These are phyloP conservation scores for Brachirus orientalis DNA, from an alignment of 2,113 vertebrate genomes.

Conservation along the genomic window DNA sequence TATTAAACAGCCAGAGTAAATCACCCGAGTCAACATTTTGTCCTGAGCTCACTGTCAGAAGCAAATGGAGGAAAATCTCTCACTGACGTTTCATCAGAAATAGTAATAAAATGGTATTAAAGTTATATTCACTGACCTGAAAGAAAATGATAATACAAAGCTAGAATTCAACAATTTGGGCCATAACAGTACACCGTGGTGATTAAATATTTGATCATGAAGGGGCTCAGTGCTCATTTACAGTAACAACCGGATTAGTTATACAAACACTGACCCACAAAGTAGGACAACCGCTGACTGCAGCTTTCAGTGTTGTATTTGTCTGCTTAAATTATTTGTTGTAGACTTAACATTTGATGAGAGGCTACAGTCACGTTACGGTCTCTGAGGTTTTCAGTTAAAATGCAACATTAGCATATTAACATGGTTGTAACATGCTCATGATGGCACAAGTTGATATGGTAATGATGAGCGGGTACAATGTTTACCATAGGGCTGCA, in stretches of 20 bases:
- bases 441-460: no score
- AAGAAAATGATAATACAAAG: not conserved
- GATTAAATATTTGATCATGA: not conserved
- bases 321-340: no score
- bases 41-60: conserved; percentile 1
- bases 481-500: no score
- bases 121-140: conserved; percentile 4
- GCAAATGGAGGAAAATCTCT: conserved; percentile 27
- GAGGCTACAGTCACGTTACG: no score
- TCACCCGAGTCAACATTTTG: conserved; percentile 11
- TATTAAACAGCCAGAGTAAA: conserved; percentile 19
- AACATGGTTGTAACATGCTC: no score
- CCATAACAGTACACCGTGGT: no score
- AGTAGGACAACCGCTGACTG: no score
- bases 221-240: not conserved
- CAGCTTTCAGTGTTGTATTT: no score
- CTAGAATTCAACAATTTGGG: not conserved
- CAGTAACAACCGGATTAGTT: not conserved
- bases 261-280: not conserved
- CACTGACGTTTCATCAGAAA: not conserved
- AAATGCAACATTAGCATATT: no score
- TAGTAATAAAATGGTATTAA: not conserved
- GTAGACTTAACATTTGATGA: no score
- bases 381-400: no score
- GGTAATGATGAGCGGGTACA: no score